These are phyloP conservation scores for Chrysotoxum bicinctum DNA, from an alignment of 2,888 invertebrate species.

Conservation along the genomic window DNA sequence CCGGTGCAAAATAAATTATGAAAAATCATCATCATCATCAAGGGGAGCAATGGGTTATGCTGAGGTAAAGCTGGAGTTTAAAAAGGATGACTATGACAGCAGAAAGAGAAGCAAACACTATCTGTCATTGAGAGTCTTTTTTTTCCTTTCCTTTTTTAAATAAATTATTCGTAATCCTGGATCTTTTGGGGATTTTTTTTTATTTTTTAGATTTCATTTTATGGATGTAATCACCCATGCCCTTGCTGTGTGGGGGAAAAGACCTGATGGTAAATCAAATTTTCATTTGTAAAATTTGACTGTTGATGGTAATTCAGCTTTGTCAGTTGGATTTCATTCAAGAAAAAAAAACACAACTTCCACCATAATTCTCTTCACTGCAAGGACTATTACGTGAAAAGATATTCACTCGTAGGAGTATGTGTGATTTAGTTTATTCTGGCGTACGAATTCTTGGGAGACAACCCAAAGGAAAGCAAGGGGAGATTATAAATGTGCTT, in stretches of 20 bases:
- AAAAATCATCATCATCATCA: conserved; percentile 61
- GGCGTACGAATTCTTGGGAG: not conserved
- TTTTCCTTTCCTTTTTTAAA: conserved; percentile 22
- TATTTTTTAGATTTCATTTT: conserved; percentile 33
- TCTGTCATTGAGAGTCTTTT: conserved; percentile 28
- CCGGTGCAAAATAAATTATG: conserved; percentile 60
- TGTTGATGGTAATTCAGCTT: conserved; percentile 53
- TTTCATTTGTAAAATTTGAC: conserved; percentile 55
- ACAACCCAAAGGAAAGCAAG: not conserved
- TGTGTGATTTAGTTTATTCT: conserved; percentile 17
- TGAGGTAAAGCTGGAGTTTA: not conserved
- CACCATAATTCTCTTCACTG: not conserved
- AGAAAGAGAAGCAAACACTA: conserved; percentile 11
- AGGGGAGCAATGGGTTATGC: conserved; percentile 5
- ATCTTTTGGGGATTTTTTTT: conserved; percentile 14
- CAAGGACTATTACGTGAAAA: not conserved
- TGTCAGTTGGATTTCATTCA: conserved; percentile 35
- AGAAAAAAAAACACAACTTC: not conserved
- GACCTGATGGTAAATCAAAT: conserved; percentile 35
- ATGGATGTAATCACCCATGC: conserved; percentile 20
- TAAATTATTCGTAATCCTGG: conserved; percentile 41
- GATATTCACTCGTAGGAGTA: not conserved
- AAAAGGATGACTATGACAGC: not conserved
- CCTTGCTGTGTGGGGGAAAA: not conserved
- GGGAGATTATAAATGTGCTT: not conserved